Conservation (phyloP, 1,140 invertebrate species). For the Megalopta genalis region DNA sequence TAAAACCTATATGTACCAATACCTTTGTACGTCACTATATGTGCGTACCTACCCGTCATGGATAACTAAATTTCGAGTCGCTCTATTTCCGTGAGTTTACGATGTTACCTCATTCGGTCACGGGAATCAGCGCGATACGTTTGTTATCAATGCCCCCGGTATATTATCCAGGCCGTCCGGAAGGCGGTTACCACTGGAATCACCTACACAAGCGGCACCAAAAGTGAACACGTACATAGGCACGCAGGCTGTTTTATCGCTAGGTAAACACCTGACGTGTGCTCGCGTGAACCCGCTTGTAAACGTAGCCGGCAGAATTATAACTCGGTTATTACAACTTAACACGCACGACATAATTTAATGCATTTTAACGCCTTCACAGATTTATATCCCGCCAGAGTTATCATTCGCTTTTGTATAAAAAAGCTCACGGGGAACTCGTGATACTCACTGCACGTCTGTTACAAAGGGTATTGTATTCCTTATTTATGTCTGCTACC, state of each 20-base stretch:
- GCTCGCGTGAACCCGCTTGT: conserved; percentile 16
- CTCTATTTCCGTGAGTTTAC: not conserved
- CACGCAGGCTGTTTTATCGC: conserved; percentile 49
- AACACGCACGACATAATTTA: conserved; percentile 37
- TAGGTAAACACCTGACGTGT: conserved; percentile 55
- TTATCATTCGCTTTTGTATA: not conserved
- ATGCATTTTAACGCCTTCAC: conserved; percentile 37
- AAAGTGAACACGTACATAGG: not conserved
- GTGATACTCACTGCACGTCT: too few relatives aligned
- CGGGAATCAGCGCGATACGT: too few relatives aligned
- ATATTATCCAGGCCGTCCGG: conserved; percentile 7
- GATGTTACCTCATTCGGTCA: not conserved
- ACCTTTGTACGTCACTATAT: too few relatives aligned
- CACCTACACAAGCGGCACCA: conserved; percentile 22
- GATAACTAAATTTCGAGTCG: not conserved
- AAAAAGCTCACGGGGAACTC: not conserved
- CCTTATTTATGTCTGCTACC: too few relatives aligned
- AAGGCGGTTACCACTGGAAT: conserved; percentile 32
- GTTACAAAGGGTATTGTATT: too few relatives aligned
- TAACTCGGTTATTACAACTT: conserved; percentile 48
- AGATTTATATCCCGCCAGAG: conserved; percentile 15
- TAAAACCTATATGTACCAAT: too few relatives aligned
- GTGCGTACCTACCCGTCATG: too few relatives aligned
- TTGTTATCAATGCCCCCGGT: not conserved
- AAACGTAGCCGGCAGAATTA: conserved; percentile 46